Conservation (phyloP, 2,888 invertebrate species). For the Conchocele bisecta region DNA sequence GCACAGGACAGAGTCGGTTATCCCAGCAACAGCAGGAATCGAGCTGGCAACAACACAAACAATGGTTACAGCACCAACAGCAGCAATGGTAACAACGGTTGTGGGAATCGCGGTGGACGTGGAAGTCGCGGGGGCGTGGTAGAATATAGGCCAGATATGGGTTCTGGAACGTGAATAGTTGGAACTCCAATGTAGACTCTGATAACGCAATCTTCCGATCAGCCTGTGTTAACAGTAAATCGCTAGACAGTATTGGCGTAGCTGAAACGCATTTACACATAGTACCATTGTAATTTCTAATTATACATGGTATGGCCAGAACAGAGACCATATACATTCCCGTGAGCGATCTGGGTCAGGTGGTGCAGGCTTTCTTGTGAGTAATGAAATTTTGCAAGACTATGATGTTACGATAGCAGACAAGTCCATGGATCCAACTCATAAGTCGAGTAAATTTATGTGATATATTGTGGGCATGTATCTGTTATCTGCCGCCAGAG, state of each 20-base stretch:
- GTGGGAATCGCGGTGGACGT: not conserved
- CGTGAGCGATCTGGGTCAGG: constrained; percentile 23
- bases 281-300: not conserved
- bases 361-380: constrained; percentile 10
- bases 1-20: too few species aligned
- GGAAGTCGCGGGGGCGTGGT: not conserved
- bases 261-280: constrained; percentile 14
- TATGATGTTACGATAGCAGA: not conserved
- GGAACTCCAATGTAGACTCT: not conserved
- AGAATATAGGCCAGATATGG: not conserved
- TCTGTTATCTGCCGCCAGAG: constrained; percentile 30
- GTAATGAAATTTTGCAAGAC: not conserved
- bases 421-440: not conserved
- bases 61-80: too few species aligned
- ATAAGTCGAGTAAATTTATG: not conserved
- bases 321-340: constrained; percentile 16
- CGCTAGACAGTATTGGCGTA: not conserved
- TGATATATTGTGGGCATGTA: constrained; percentile 11
- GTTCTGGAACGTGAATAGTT: constrained; percentile 6
- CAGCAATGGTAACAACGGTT: not conserved
- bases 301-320: constrained; percentile 19
- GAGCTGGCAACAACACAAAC: too few species aligned
- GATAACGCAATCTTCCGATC: constrained; percentile 4
- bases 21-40: too few species aligned
- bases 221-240: not conserved